Evolutionary conservation across 2,888 invertebrate species (phyloP), one percentile per base, ranked within the genome.

Genomic region (Tetranychus piercei): DNA sequence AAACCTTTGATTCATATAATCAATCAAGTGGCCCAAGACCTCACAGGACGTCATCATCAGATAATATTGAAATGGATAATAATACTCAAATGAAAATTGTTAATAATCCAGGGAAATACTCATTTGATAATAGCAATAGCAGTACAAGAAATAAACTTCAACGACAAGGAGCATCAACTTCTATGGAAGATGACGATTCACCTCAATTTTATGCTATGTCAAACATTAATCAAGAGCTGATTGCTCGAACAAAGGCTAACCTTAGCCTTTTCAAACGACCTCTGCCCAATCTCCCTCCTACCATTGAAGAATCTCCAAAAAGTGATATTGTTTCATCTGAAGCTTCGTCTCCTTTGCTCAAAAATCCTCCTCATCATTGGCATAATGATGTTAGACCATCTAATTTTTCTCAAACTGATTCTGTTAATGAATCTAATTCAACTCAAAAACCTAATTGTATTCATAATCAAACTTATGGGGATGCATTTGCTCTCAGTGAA

Each of bases 241-340:
- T 69, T 23, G 22, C n/a, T 11, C 55, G 73, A 73, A 7, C 73
- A 9, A 45, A 55, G 34, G 20, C 65, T 23, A 73, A 55, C 55
- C 64, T 44, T 23, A 73, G 20, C n/a, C 20, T 73, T 6, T 64
- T 55, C 23, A 45, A 34, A 43, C 11, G 73, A 15, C 73, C 73
- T 11, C 22, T 73, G 64, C 73, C 73, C 22, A 55, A 55, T 73
- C 73, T 73, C 9, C 73, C 73, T 15, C 55, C 73, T 9, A 73
- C 73, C 18, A 22, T 55, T 55, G 75, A 75, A 70, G 75, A 75
- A 71, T n/a, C 65, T n/a, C 44, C 71, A 55, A 44, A 34, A 34
- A 44, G 64, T 44, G 65, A 73, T 15, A 15, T 44, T 9, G 22
- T 20, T 55, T 18, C 69, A 23, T 69, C 73, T 44, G 23, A 65